These are phyloP conservation scores for Dione vanillae DNA, from an alignment of 2,888 invertebrate species.

Conservation along the genomic window DNA sequence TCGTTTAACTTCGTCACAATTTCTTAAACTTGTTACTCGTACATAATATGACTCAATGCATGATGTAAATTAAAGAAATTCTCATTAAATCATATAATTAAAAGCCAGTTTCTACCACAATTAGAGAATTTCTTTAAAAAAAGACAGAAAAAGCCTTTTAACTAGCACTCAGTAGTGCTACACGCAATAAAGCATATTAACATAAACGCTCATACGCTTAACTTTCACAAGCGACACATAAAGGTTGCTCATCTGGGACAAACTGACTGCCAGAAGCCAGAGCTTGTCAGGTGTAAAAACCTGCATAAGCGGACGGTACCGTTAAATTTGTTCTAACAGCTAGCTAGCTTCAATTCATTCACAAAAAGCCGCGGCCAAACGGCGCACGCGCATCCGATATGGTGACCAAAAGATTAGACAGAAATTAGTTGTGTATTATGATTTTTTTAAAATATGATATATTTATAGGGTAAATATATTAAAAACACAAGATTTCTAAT, in stretches of 20 bases:
- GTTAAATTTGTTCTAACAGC: slow-evolving; percentile 76
- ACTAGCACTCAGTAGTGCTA: slow-evolving; percentile 30
- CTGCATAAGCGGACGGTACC: slow-evolving; percentile 62
- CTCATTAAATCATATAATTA: not conserved
- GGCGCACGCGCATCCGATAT: slow-evolving; percentile 67
- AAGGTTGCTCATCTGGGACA: slow-evolving; percentile 49
- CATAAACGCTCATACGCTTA: slow-evolving; percentile 38
- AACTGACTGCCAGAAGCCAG: slow-evolving; percentile 48
- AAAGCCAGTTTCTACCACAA: not conserved
- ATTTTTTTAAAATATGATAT: no score
- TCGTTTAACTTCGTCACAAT: no score
- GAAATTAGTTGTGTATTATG: no score
- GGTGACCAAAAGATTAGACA: slow-evolving; percentile 60
- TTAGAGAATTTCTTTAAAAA: not conserved
- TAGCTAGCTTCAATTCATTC: slow-evolving; percentile 69
- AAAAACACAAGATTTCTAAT: no score
- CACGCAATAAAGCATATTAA: slow-evolving; percentile 40
- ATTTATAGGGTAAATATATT: no score
- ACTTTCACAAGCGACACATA: slow-evolving; percentile 48
- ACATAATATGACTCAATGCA: no score
- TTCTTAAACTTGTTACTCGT: no score
- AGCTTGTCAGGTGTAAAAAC: slow-evolving; percentile 58
- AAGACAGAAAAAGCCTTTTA: not conserved
- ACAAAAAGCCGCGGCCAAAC: slow-evolving; percentile 71
- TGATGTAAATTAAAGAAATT: no score